Conservation (phyloP, 2,797 vertebrate species). For the Sparidentex hasta region DNA sequence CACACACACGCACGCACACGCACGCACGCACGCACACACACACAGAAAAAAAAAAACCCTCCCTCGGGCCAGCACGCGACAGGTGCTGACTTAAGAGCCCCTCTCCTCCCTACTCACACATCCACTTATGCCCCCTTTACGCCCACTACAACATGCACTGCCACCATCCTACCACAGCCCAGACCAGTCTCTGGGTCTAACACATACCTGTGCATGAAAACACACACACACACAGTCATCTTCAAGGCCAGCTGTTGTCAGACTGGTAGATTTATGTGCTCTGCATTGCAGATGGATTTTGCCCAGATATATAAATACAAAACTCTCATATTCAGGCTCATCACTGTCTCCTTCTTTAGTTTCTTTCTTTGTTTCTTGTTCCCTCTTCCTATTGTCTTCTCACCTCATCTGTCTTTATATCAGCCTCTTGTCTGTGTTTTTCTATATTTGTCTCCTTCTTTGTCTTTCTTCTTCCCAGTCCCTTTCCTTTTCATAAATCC, state of each 20-base stretch:
- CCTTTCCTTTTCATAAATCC: constrained; percentile 40
- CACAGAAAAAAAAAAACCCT: constrained; percentile 16
- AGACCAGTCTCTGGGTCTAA: constrained; percentile 30
- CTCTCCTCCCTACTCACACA: constrained; percentile 67
- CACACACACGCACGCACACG: constrained; percentile 17
- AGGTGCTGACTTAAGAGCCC: constrained; percentile 84
- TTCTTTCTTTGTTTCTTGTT: constrained; percentile 21
- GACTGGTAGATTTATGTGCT: constrained; percentile 79
- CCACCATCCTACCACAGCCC: constrained; percentile 51
- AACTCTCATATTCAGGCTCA: constrained; percentile 22
- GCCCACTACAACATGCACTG: constrained; percentile 65
- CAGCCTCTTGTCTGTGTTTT: constrained; percentile 49
- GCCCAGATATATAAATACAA: constrained; percentile 18
- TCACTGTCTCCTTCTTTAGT: constrained; percentile 21
- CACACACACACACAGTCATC: constrained; percentile 27
- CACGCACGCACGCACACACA: constrained; percentile 14
- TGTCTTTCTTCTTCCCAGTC: constrained; percentile 26
- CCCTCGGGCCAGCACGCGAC: constrained; percentile 78
- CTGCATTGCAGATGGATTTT: constrained; percentile 78
- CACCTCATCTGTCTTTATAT: constrained; percentile 60
- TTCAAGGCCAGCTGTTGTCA: constrained; percentile 77
- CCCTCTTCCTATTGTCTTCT: constrained; percentile 48
- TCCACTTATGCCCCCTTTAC: constrained; percentile 70
- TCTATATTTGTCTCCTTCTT: constrained; percentile 50
- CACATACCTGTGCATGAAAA: constrained; percentile 1